Base-by-base conservation (phyloP, 2,113 vertebrate species). In the Abramis brama region DNA sequence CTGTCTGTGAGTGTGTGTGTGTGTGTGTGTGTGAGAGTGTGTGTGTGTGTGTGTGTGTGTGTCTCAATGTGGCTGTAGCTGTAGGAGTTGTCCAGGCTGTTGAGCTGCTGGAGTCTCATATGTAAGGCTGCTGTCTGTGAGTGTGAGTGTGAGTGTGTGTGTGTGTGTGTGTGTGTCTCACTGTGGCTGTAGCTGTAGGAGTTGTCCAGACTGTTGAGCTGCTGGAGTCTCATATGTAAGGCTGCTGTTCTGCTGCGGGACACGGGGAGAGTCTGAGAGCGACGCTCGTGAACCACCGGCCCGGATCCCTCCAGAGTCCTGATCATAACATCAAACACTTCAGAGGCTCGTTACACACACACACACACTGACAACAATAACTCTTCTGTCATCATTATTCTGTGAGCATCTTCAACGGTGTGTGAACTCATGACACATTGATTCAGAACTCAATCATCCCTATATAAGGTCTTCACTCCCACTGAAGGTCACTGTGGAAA, bases 121-220 rank as follows among this genome's bases (percentile, higher is more conserved):
- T 99, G 98, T 97, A 98, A 96, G 96, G 98, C 97, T 93, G 97
- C 97, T 95, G 97, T 96, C 91, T 15, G 66, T 79, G 55, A 74
- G 17, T 70, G 64, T 74, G 92, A 97, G 36, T 50, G 66, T 76
- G 55, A 74, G 17, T 62, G 64, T 52, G 13, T 5, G 50, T 93
- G 15, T 89, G 91, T 50, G 71, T 59, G 66, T 76, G 55, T 78
- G 17, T 70, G 59, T 75, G 92, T 97, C 98, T 99, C 97, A 99
- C 98, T 98, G 97, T 99, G 97, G 96, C 98, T 99, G 98, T 98
- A 98, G 93, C 97, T 98, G 96, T 97, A 96, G 94, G 97, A 96
- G 94, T 99, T 99, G 97, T 99, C 98, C 97, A 99, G 96, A 95
- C 98, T 99, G 97, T 96, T 97, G 96, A 99, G 97, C 94, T 99